Conservation (phyloP, 2,113 vertebrate genomes). For the Antigone vipio region DNA sequence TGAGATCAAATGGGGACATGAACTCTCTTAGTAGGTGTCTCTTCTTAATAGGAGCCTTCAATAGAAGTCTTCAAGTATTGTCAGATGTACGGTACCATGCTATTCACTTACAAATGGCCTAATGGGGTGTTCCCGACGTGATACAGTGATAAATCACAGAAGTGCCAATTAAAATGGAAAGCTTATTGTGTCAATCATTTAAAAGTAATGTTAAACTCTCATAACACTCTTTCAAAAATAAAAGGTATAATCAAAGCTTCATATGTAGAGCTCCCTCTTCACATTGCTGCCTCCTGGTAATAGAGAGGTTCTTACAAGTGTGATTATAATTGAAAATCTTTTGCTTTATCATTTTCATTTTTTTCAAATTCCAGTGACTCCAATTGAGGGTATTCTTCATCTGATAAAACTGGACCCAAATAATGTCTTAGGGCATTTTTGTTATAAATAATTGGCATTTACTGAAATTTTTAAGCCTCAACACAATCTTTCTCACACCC, state of each 20-base stretch:
- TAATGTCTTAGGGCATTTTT: background rate
- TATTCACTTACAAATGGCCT: conserved; percentile 60
- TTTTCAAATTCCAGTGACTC: background rate
- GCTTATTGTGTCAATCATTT: conserved; percentile 53
- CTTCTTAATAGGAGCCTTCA: conserved; percentile 28
- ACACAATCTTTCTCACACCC: background rate
- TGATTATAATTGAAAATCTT: conserved; percentile 26
- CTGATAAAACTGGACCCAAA: background rate
- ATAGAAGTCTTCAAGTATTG: conserved; percentile 49
- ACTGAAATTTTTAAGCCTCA: background rate
- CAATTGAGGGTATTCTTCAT: background rate
- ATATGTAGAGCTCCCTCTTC: background rate
- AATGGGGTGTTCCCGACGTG: conserved; percentile 41
- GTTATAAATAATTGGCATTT: background rate
- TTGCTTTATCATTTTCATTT: conserved; percentile 16
- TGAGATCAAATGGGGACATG: conserved; percentile 52
- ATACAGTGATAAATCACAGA: conserved; percentile 61
- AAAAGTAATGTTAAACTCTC: conserved; percentile 41
- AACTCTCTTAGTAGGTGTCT: conserved; percentile 36
- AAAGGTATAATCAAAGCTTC: conserved; percentile 64
- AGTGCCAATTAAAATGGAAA: conserved; percentile 73
- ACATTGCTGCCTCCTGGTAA: background rate
- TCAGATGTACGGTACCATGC: conserved; percentile 48
- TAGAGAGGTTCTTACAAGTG: background rate
- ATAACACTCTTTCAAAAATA: conserved; percentile 56